Base-by-base conservation (phyloP, 2,113 vertebrate genomes). In the Ptyas mucosa region DNA sequence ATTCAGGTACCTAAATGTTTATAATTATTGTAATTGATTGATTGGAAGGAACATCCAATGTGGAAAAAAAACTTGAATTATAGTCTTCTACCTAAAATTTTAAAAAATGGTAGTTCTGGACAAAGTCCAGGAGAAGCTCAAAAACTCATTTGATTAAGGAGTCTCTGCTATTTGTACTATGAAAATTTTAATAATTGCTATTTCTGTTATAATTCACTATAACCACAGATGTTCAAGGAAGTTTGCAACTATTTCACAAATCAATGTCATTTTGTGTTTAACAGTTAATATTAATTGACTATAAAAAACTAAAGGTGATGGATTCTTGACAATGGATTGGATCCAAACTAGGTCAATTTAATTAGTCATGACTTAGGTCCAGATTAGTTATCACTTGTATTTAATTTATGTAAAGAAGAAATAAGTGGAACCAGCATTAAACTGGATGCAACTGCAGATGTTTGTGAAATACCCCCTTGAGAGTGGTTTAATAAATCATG, bases 231-330 rank as follows among this genome's bases (percentile, higher is more conserved):
- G 34, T 8, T 81, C 34, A 39, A 81, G 69, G 7, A 34, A 81
- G 15, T 39, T 81, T 81, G 69, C 69, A 34, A 75, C n/a, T 34
- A 75, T 75, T 34, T 34, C 69, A 81, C n/a, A 39, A 81, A 81
- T 39, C n/a, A 39, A 75, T 75, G n/a, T 39, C 69, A 69, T 23
- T 86, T 46, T 26, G 43, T 24, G 46, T 4, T 86, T 49, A 86
- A 86, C 4, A 26, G 23, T 86, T 49, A 49, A 86, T 51, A 14
- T 20, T 26, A 21, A 92, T 92, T 90, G 90, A 0, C 2, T 95
- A 95, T 93, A 94, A 92, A 4, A 91, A 89, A 7, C 34, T 93
- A 90, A 75, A 90, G 8, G 29, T 34, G 88, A 8, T 95, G 49
- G 49, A 89, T 91, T 93, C 46, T 24, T 75, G 29, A 49, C 29